Evolutionary conservation across 2,113 vertebrate species (phyloP).

Genomic region (Upupa epops): DNA sequence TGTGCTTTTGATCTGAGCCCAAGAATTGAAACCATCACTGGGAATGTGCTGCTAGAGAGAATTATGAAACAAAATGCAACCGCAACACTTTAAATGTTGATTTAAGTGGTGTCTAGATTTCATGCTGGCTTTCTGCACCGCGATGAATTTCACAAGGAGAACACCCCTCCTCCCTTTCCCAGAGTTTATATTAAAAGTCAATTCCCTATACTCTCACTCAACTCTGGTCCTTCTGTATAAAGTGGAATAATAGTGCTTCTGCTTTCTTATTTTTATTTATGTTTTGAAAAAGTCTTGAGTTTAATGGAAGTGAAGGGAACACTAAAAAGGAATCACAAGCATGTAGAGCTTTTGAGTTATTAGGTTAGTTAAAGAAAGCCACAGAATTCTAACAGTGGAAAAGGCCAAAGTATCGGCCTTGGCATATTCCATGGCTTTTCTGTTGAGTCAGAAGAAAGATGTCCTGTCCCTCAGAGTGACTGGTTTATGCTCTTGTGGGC

Average conservation of each 20-base stretch:
- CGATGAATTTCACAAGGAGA: conserved; percentile 10
- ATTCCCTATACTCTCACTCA: neutral
- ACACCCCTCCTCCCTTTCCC: neutral
- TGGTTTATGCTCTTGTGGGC: neutral
- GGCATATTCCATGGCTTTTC: neutral
- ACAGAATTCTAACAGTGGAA: neutral
- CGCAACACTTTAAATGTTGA: conserved; percentile 51
- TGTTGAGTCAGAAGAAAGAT: neutral
- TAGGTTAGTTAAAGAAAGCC: conserved; percentile 3
- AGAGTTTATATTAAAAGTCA: conserved; percentile 17
- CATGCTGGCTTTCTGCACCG: conserved; percentile 38
- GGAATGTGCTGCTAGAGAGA: conserved; percentile 29
- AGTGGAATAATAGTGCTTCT: neutral
- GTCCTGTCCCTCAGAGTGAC: neutral
- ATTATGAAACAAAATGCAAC: conserved; percentile 44
- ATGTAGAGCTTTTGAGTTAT: neutral
- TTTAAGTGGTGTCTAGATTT: conserved; percentile 53
- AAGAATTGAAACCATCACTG: conserved; percentile 43
- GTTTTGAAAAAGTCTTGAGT: neutral
- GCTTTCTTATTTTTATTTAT: neutral
- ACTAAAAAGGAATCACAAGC: neutral
- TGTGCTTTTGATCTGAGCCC: conserved; percentile 43
- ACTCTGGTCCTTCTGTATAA: neutral
- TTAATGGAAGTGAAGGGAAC: neutral
- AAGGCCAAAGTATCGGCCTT: neutral